A percentile compares a stretch with the other conserved stretches of the same genome.
Evolutionary conservation across 2,113 vertebrate species (phyloP).

Genomic region (Notothenia coriiceps): DNA sequence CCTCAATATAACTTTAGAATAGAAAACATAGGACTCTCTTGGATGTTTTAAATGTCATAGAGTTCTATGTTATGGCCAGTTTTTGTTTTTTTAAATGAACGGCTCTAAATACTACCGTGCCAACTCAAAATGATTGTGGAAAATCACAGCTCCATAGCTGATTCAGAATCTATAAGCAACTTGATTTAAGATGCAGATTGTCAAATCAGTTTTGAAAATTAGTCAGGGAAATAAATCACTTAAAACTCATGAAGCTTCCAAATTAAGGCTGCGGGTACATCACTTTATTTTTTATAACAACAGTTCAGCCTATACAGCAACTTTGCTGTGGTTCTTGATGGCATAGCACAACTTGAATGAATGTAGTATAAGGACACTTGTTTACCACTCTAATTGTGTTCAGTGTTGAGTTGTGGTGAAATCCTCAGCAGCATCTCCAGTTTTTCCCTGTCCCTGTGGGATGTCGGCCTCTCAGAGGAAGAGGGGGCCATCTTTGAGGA

Average conservation of each 20-base stretch:
- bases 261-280: background rate
- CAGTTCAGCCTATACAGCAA: background rate
- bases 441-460: conserved; percentile 56
- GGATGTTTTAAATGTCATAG: too few relatives aligned
- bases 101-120: too few relatives aligned
- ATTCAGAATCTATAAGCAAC: background rate
- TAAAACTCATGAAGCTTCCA: background rate
- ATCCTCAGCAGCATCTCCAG: conserved; percentile 47
- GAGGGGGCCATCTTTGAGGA: conserved; percentile 58
- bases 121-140: too few relatives aligned
- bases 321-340: background rate
- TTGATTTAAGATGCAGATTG: background rate
- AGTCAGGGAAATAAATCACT: background rate
- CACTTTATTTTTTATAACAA: background rate
- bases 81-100: too few relatives aligned
- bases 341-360: background rate
- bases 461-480: conserved; percentile 56
- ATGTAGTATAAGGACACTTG: conserved; percentile 12
- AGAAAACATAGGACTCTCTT: too few relatives aligned
- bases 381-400: conserved; percentile 8
- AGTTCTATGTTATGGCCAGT: too few relatives aligned
- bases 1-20: too few relatives aligned
- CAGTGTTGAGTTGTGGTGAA: conserved; percentile 28
- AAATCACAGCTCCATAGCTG: background rate
- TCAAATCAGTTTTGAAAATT: background rate